Evolutionary conservation across 2,113 vertebrate species (phyloP).

Genomic region (Barnardius zonarius): DNA sequence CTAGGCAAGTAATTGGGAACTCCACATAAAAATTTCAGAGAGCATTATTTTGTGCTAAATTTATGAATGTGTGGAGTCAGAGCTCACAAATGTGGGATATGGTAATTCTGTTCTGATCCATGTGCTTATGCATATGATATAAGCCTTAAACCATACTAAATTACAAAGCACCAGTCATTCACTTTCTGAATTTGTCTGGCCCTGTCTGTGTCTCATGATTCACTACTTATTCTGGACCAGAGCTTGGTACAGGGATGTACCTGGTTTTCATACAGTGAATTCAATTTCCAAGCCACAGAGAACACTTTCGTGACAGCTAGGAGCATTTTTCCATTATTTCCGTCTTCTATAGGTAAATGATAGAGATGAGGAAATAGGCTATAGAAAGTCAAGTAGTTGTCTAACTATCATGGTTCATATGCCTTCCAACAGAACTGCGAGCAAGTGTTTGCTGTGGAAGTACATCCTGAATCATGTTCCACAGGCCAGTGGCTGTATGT

Average conservation of each 20-base stretch:
- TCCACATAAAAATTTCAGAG: not conserved
- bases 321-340: not conserved
- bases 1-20: not conserved
- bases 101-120: not conserved
- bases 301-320: not conserved
- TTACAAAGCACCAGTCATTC: not conserved
- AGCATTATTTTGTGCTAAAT: not conserved
- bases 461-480: not conserved
- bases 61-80: conserved; percentile 4
- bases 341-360: not conserved
- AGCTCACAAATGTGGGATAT: conserved; percentile 7
- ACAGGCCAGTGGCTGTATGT: not conserved
- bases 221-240: not conserved
- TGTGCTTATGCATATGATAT: not conserved
- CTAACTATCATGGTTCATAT: not conserved
- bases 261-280: not conserved
- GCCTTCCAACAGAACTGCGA: not conserved
- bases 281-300: not conserved
- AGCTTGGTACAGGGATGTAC: not conserved
- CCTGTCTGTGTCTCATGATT: not conserved
- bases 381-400: not conserved
- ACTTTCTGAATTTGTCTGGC: not conserved
- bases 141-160: not conserved
- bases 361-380: not conserved
- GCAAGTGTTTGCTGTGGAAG: not conserved